These are phyloP conservation scores for Nesogale talazaci DNA, from an alignment of 2,113 vertebrate genomes.

Conservation along the genomic window DNA sequence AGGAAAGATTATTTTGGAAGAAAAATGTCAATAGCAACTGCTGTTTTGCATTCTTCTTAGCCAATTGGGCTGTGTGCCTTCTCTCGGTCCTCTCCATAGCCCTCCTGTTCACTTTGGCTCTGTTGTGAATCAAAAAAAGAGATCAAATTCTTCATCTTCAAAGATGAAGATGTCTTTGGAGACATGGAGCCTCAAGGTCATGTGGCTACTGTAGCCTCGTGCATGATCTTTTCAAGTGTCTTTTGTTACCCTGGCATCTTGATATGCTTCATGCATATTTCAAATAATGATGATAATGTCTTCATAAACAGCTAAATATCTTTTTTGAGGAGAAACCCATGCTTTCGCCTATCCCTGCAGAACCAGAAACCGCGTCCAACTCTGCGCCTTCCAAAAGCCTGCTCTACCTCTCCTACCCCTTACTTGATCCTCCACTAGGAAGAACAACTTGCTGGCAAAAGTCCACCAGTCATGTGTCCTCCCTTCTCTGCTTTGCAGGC, in stretches of 20 bases:
- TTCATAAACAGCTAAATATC: not conserved
- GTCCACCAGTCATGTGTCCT: not conserved
- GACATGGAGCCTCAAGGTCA: not conserved
- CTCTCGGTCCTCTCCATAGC: not conserved
- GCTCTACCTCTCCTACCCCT: not conserved
- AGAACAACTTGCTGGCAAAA: not conserved
- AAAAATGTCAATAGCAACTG: not conserved
- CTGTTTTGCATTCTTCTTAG: not conserved
- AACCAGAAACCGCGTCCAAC: not conserved
- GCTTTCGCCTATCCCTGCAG: not conserved
- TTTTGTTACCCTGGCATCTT: conserved; percentile 15
- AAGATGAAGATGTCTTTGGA: not conserved
- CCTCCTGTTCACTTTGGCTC: not conserved
- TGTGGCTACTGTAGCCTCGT: not conserved
- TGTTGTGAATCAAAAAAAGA: not conserved
- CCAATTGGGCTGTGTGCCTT: not conserved
- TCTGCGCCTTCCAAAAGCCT: not conserved
- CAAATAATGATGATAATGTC: not conserved
- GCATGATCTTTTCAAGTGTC: not conserved
- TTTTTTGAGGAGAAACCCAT: not conserved
- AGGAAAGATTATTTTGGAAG: not conserved
- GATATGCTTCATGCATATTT: not conserved
- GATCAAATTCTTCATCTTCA: conserved; percentile 40
- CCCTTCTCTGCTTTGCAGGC: not conserved
- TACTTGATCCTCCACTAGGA: not conserved